Conservation (phyloP, 2,113 vertebrate genomes). For the Cheirogaleus medius region DNA sequence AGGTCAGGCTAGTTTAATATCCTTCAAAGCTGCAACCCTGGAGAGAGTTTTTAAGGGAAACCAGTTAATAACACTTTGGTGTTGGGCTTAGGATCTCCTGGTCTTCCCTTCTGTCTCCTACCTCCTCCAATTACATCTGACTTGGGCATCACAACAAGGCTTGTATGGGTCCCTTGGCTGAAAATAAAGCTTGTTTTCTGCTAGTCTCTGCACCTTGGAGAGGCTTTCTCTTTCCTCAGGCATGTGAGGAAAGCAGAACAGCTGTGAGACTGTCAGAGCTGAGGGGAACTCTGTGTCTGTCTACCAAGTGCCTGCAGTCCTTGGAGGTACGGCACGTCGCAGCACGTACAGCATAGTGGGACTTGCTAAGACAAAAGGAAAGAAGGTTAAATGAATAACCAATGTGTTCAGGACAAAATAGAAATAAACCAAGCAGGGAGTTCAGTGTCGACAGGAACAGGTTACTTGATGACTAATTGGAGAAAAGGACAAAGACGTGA, state of each 20-base stretch:
- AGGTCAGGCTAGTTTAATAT: neutral
- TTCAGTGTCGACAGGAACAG: neutral
- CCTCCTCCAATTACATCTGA: neutral
- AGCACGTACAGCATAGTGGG: neutral
- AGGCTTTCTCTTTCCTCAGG: neutral
- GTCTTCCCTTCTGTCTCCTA: neutral
- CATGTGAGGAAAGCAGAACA: neutral
- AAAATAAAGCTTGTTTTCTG: neutral
- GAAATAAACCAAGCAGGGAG: constrained; percentile 40
- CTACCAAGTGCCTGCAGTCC: neutral
- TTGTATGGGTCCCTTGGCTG: neutral
- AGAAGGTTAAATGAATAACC: constrained; percentile 43
- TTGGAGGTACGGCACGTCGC: neutral
- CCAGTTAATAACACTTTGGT: neutral
- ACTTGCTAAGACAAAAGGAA: constrained; percentile 2
- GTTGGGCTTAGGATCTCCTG: neutral
- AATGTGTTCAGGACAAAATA: constrained; percentile 3
- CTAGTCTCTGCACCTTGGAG: neutral
- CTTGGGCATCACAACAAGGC: neutral
- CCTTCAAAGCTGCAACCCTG: neutral
- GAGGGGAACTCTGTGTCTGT: neutral
- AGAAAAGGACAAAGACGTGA: neutral
- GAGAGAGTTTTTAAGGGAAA: neutral
- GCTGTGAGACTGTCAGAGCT: neutral
- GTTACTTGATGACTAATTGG: constrained; percentile 46